These are phyloP conservation scores for Tachystola acroxantha DNA, from an alignment of 2,888 invertebrate genomes.

Conservation along the genomic window DNA sequence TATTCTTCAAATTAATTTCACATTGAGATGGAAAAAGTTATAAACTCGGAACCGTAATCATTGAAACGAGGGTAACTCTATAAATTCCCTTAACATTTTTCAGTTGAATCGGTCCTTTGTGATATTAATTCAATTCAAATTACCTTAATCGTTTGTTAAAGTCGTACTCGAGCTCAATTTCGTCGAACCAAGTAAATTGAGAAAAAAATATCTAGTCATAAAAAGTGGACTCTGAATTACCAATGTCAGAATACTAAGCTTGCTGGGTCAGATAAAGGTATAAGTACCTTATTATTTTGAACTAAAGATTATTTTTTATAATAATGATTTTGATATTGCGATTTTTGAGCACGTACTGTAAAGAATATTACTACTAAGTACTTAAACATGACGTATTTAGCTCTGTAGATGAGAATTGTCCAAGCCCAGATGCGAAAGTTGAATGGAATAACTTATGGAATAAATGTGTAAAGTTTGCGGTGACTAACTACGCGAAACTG, in stretches of 20 bases:
- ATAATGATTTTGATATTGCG: too few relatives aligned
- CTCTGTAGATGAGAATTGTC: constrained; percentile 15
- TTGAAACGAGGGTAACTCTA: constrained; percentile 13
- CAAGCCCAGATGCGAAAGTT: constrained; percentile 19
- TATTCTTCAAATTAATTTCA: constrained; percentile 1
- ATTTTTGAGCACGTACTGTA: too few relatives aligned
- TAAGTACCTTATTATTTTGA: too few relatives aligned
- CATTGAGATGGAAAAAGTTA: constrained; percentile 6
- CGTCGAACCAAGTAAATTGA: neutral
- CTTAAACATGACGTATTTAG: too few relatives aligned
- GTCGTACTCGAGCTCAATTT: constrained; percentile 18
- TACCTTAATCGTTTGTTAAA: constrained; percentile 28
- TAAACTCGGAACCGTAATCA: constrained; percentile 17
- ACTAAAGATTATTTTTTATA: too few relatives aligned
- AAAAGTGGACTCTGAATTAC: too few relatives aligned
- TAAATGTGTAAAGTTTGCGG: constrained; percentile 57
- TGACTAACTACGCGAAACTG: constrained; percentile 52
- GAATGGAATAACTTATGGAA: constrained; percentile 46
- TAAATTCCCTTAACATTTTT: constrained; percentile 20
- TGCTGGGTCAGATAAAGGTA: too few relatives aligned
- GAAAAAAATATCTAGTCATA: too few relatives aligned
- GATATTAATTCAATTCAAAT: constrained; percentile 23
- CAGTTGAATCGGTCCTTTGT: constrained; percentile 23
- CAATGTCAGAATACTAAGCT: too few relatives aligned
- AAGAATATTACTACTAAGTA: too few relatives aligned